These are phyloP conservation scores for Premnoplex brunnescens DNA, from an alignment of 2,797 vertebrate genomes.

Conservation along the genomic window DNA sequence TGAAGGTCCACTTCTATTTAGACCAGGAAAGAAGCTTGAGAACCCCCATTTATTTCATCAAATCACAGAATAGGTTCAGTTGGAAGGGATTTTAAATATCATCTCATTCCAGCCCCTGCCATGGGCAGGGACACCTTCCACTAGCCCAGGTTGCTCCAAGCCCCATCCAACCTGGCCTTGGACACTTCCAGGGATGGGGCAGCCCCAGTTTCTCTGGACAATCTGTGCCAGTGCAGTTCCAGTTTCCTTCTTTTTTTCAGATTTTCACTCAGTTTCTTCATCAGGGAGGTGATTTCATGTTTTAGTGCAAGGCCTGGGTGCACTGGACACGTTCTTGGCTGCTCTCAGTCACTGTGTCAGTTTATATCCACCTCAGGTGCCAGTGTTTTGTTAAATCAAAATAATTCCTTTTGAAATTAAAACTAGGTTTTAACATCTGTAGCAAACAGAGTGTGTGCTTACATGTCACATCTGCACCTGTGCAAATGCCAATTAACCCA, in stretches of 20 bases:
- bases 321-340: not conserved
- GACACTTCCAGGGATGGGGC: rapidly evolving
- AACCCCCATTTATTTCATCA: not conserved
- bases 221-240: not conserved
- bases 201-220: not conserved
- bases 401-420: conserved; percentile 25
- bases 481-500: conserved; percentile 48
- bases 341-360: not conserved
- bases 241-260: not conserved
- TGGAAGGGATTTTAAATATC: not conserved
- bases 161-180: not conserved
- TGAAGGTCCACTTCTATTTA: not conserved
- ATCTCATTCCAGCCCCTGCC: not conserved
- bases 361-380: not conserved
- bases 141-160: rapidly evolving
- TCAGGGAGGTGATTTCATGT: not conserved
- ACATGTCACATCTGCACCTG: conserved; percentile 43
- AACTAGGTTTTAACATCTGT: conserved; percentile 45
- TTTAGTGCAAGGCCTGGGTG: not conserved
- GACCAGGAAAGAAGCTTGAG: not conserved
- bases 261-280: not conserved
- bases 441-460: conserved; percentile 4
- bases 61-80: not conserved
- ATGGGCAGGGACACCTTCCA: not conserved
- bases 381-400: not conserved